Percentiles rank a stretch among this genome's conserved stretches.
Evolutionary conservation across 2,888 invertebrate genomes (phyloP).

Genomic region (Cremastinae sp.): DNA sequence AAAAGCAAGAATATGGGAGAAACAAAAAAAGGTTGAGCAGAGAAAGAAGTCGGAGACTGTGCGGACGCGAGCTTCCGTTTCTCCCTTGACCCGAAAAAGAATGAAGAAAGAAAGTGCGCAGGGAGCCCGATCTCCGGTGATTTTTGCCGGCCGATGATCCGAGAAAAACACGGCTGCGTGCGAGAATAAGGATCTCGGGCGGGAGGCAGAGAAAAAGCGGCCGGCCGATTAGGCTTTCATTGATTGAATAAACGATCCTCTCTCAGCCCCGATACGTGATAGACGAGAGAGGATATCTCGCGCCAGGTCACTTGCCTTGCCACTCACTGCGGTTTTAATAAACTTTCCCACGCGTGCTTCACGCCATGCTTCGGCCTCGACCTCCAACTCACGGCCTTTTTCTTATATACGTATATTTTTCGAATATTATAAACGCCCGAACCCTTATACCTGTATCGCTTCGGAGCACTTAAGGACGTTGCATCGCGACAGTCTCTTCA

Average conservation of each 20-base stretch:
- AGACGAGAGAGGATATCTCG: constrained; percentile 50
- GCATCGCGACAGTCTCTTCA: too few relatives aligned
- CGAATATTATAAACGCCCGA: neutral
- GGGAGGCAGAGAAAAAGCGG: neutral
- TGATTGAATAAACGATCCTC: constrained; percentile 66
- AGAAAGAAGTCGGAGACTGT: constrained; percentile 3
- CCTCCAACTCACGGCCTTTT: constrained; percentile 58
- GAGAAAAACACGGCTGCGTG: constrained; percentile 16
- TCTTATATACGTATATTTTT: constrained; percentile 50
- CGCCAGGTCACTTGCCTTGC: constrained; percentile 50
- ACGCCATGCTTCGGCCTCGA: constrained; percentile 62
- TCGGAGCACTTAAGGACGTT: too few relatives aligned
- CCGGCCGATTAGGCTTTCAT: constrained; percentile 61
- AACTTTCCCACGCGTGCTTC: constrained; percentile 67
- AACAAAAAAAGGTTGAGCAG: constrained; percentile 11
- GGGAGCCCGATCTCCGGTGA: neutral
- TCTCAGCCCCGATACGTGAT: constrained; percentile 61
- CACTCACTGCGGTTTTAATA: constrained; percentile 57
- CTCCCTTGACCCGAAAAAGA: neutral
- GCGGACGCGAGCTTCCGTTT: neutral
- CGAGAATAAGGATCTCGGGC: neutral
- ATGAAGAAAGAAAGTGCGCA: neutral
- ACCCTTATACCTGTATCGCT: constrained; percentile 8
- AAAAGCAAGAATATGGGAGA: too few relatives aligned
- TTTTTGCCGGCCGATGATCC: neutral